These are phyloP conservation scores for Hirudinaria manillensis DNA, from an alignment of 2,888 invertebrate species.

Conservation along the genomic window DNA sequence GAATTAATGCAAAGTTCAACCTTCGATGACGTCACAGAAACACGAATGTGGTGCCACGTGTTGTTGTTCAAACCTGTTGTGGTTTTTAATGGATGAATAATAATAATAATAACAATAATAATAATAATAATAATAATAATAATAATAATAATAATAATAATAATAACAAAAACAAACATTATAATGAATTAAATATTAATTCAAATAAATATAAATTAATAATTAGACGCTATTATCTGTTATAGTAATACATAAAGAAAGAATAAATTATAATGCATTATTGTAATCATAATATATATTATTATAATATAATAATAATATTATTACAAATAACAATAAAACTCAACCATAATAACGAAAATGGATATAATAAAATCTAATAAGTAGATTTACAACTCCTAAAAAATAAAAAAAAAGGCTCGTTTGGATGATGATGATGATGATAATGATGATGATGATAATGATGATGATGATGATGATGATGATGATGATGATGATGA, in stretches of 20 bases:
- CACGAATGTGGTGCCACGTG: not conserved
- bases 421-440: constrained; percentile 7
- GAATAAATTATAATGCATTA: too few relatives aligned
- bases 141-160: constrained; percentile 7
- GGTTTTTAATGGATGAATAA: not conserved
- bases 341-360: not conserved
- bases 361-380: not conserved
- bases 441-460: constrained; percentile 17
- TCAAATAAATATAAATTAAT: too few relatives aligned
- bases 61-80: not conserved
- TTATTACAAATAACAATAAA: not conserved
- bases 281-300: too few relatives aligned
- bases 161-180: not conserved
- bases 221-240: too few relatives aligned
- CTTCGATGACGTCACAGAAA: not conserved
- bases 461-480: constrained; percentile 24
- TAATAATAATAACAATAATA: not conserved
- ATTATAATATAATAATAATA: constrained; percentile 7
- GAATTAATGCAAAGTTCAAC: not conserved
- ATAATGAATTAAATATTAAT: too few relatives aligned
- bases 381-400: too few relatives aligned
- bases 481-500: constrained; percentile 25
- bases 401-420: too few relatives aligned
- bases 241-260: too few relatives aligned
- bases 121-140: constrained; percentile 7